Evolutionary conservation across 2,113 vertebrate genomes (phyloP).

Genomic region (Gopherus flavomarginatus): DNA sequence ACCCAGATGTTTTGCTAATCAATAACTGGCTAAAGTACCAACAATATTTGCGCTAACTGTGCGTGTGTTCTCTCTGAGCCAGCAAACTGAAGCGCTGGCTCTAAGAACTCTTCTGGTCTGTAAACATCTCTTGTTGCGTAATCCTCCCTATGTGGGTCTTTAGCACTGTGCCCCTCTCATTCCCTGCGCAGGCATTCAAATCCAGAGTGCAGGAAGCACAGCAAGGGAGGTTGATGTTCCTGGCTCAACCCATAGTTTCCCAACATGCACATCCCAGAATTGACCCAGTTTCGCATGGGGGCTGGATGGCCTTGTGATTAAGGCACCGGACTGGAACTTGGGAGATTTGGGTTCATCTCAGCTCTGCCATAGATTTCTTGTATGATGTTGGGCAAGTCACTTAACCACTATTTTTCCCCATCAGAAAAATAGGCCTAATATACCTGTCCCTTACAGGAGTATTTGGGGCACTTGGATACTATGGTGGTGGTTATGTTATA

Average conservation of each 20-base stretch:
- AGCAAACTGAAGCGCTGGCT: not conserved
- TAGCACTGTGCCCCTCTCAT: not conserved
- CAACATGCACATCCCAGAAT: not conserved
- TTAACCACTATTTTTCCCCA: not conserved
- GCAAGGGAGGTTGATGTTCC: not conserved
- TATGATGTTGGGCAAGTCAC: not conserved
- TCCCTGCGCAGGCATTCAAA: not conserved
- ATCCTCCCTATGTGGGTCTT: not conserved
- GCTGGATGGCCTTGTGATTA: fast-evolving
- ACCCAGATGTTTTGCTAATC: not conserved
- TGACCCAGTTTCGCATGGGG: not conserved
- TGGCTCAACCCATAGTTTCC: not conserved
- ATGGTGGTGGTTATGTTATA: not conserved
- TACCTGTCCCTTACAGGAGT: not conserved
- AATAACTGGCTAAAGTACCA: not conserved
- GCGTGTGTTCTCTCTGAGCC: not conserved
- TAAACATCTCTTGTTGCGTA: not conserved
- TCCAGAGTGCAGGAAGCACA: not conserved
- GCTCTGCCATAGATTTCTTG: fast-evolving
- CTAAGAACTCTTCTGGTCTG: not conserved
- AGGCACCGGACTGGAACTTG: not conserved
- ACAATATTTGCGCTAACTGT: not conserved
- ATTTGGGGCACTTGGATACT: not conserved
- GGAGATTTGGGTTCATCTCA: not conserved
- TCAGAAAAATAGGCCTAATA: not conserved